These are phyloP conservation scores for Psix sp. DNA, from an alignment of 1,140 invertebrate species.

Conservation along the genomic window DNA sequence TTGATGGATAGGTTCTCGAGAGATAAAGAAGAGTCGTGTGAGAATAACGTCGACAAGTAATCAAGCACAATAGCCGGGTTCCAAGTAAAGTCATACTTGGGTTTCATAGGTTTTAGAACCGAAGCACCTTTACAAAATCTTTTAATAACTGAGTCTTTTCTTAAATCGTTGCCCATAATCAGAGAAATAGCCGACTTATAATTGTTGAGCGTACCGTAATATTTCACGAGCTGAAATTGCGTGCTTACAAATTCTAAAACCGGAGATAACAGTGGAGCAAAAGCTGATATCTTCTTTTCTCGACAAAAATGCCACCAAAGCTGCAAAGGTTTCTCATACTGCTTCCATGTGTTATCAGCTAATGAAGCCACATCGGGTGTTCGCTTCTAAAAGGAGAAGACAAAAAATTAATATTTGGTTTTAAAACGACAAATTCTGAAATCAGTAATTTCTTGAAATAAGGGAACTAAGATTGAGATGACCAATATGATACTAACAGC, in stretches of 20 bases:
- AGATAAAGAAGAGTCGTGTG: no score
- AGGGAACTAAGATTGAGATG: constrained; percentile 17
- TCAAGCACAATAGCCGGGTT: neutral
- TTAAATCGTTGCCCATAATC: no score
- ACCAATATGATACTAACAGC: constrained; percentile 20
- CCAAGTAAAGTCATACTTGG: neutral
- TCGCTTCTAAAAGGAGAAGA: constrained; percentile 16
- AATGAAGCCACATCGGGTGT: constrained; percentile 5
- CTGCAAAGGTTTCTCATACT: constrained; percentile 30
- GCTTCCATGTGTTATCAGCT: constrained; percentile 15
- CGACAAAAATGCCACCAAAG: constrained; percentile 36
- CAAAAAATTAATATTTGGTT: constrained; percentile 2
- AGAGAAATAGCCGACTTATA: no score
- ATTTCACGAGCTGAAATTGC: neutral
- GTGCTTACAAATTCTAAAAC: neutral
- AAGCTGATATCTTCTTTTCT: neutral
- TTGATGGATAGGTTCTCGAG: no score
- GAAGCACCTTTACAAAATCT: constrained; percentile 6
- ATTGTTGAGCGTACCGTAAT: no score
- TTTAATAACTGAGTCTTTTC: neutral
- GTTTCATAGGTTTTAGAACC: neutral
- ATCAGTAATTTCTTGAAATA: neutral
- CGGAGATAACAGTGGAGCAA: neutral
- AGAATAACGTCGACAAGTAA: no score
- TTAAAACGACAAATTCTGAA: neutral